A percentile compares a stretch with the other conserved stretches of the same genome.
These are phyloP conservation scores for Nasua narica DNA, from an alignment of 2,797 vertebrate species.

Conservation along the genomic window DNA sequence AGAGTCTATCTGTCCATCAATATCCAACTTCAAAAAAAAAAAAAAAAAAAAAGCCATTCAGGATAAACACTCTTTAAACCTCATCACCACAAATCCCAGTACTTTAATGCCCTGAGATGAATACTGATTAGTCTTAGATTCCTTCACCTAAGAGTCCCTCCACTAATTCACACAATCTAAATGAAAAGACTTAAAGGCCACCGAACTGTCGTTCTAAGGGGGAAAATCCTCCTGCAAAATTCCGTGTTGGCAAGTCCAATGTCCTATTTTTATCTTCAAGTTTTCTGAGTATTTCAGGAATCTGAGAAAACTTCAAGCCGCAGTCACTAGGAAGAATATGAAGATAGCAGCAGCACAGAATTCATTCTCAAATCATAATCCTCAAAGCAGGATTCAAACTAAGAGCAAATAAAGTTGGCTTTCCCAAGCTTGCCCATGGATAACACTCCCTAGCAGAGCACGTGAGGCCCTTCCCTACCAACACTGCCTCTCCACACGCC, in stretches of 20 bases:
- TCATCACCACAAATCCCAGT: background rate
- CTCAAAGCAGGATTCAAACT: background rate
- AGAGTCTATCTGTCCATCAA: conserved; percentile 94
- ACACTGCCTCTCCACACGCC: no score
- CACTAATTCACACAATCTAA: background rate
- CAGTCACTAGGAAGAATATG: background rate
- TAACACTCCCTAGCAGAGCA: background rate
- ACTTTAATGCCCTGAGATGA: background rate
- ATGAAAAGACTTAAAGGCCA: background rate
- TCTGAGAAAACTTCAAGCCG: background rate
- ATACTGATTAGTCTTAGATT: background rate
- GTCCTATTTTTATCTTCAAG: background rate
- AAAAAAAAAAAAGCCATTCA: conserved; percentile 48
- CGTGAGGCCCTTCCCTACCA: background rate
- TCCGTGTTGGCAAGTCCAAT: background rate
- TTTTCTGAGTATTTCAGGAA: background rate
- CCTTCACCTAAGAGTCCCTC: background rate
- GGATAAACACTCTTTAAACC: background rate
- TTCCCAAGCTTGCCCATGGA: background rate
- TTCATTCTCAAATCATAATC: background rate
- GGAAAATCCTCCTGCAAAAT: background rate
- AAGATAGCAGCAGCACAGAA: background rate
- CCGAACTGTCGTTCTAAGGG: background rate
- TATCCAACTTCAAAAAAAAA: conserved; percentile 88
- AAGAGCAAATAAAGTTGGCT: background rate